These are phyloP conservation scores for Pteromalus puparum DNA, from an alignment of 1,140 invertebrate genomes.

Conservation along the genomic window DNA sequence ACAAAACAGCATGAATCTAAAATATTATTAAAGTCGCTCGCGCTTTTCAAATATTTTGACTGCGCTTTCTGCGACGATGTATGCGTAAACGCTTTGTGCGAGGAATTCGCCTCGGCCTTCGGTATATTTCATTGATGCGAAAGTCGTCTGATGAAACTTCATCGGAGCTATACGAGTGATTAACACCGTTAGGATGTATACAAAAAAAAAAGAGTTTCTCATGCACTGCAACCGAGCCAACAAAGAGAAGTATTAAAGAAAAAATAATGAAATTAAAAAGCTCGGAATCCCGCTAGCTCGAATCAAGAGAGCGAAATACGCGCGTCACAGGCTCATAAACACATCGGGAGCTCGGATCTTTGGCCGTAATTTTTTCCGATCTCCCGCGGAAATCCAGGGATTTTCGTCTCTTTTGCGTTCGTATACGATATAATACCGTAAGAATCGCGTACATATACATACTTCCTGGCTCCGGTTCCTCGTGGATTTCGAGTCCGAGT, in stretches of 20 bases:
- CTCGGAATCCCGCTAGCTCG: neutral
- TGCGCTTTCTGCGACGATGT: neutral
- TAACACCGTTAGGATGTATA: no score
- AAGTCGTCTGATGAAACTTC: no score
- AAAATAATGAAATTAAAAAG: no score
- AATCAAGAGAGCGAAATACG: neutral
- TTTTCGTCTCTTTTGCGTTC: slow-evolving; percentile 7
- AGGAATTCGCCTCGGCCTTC: neutral
- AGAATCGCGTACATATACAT: neutral
- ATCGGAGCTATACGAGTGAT: no score
- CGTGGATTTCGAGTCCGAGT: neutral
- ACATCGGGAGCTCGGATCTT: no score
- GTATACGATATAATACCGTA: neutral
- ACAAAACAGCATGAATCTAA: neutral
- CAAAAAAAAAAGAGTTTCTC: no score
- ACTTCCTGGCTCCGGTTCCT: slow-evolving; percentile 15
- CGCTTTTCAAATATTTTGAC: neutral
- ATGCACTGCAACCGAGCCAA: no score
- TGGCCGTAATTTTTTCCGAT: neutral
- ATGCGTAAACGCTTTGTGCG: neutral
- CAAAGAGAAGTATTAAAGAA: no score
- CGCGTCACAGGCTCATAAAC: no score
- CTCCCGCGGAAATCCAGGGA: neutral
- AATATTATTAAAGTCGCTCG: neutral
- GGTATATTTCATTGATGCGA: no score